A percentile compares a stretch with the other conserved stretches of the same genome.
Conservation (phyloP, 2,797 vertebrate species). For the Iguana delicatissima region DNA sequence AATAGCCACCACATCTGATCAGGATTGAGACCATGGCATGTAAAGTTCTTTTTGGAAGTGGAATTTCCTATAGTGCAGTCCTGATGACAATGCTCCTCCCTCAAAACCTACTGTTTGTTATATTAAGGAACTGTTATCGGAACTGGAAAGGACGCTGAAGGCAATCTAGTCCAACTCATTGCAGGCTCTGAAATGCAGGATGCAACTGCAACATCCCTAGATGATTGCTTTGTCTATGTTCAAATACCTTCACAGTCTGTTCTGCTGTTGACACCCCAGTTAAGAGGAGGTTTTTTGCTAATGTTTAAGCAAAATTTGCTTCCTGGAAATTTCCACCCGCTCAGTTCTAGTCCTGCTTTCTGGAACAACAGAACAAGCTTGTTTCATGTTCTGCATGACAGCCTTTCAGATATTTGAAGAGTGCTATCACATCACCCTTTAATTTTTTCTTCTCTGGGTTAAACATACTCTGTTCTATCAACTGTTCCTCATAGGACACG, state of each 20-base stretch:
- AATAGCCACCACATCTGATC: no score
- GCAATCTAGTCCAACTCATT: not conserved
- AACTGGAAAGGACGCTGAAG: not conserved
- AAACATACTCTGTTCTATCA: not conserved
- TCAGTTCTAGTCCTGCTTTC: not conserved
- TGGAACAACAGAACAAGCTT: not conserved
- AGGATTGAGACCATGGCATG: no score
- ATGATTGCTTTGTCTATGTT: not conserved
- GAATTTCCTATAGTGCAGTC: no score
- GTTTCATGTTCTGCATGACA: not conserved
- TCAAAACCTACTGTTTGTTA: no score
- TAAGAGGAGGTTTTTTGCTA: not conserved
- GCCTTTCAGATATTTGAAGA: slow-evolving; percentile 1
- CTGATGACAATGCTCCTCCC: no score
- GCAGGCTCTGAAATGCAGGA: not conserved
- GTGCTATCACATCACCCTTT: not conserved
- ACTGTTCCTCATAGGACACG: not conserved
- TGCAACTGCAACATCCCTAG: not conserved
- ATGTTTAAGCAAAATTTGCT: not conserved
- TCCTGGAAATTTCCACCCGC: not conserved
- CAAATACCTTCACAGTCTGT: not conserved
- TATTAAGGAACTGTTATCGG: not conserved
- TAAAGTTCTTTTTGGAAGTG: no score
- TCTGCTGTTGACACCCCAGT: not conserved
- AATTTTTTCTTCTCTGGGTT: not conserved